Evolutionary conservation across 2,113 vertebrate genomes (phyloP).

Genomic region (Prolemur simus): DNA sequence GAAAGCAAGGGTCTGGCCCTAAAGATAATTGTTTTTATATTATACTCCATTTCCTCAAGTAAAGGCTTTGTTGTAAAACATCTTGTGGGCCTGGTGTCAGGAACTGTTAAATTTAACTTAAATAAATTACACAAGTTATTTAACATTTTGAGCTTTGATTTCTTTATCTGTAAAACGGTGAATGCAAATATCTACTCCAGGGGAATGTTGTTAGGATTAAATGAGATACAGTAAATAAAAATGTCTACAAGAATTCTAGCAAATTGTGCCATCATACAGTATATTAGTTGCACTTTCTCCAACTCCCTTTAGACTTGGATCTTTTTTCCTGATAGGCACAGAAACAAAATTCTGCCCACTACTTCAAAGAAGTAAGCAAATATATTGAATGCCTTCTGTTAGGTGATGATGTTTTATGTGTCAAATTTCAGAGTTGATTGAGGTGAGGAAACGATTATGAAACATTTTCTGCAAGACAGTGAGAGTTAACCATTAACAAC

Average conservation of each 20-base stretch:
- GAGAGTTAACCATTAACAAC: background rate
- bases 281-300: background rate
- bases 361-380: background rate
- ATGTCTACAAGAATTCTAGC: background rate
- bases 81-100: background rate
- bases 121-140: background rate
- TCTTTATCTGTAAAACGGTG: background rate
- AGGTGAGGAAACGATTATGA: background rate
- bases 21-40: background rate
- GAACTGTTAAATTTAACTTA: background rate
- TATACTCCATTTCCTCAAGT: background rate
- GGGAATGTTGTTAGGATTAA: background rate
- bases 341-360: background rate
- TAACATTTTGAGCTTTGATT: constrained; percentile 31
- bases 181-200: background rate
- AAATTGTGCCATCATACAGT: no score
- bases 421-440: no score
- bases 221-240: background rate
- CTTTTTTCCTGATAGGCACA: background rate
- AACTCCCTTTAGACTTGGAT: background rate
- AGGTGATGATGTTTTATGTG: background rate
- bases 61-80: background rate
- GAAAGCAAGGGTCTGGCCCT: background rate
- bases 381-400: background rate
- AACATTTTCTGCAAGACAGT: accelerated